Evolutionary conservation across 2,888 invertebrate genomes (phyloP).

Genomic region (Eubasilissa splendida): DNA sequence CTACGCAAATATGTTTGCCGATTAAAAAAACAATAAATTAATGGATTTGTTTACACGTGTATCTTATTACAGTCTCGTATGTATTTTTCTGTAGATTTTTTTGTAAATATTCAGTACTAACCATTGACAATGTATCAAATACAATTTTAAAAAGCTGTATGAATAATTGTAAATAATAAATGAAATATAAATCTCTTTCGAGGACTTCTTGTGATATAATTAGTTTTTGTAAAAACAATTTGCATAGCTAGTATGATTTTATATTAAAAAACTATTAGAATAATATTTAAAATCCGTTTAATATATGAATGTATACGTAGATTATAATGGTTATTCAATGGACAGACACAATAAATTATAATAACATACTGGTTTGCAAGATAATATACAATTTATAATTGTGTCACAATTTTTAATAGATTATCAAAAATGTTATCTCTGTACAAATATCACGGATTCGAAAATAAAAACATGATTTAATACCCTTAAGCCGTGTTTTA

Average conservation of each 20-base stretch:
- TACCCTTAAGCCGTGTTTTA: no score
- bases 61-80: no score
- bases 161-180: neutral
- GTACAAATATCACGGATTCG: no score
- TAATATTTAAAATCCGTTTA: neutral
- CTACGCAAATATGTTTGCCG: no score
- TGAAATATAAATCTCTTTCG: constrained; percentile 15
- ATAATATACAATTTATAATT: neutral
- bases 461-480: no score
- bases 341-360: neutral
- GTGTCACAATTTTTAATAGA: no score
- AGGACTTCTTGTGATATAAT: constrained; percentile 29
- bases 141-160: neutral
- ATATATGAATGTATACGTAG: neutral
- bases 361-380: no score
- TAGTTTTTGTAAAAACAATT: constrained; percentile 12
- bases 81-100: neutral
- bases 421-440: no score
- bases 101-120: neutral
- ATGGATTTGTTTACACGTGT: neutral
- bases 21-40: neutral
- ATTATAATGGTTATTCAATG: neutral
- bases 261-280: constrained; percentile 24
- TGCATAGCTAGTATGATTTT: constrained; percentile 20
- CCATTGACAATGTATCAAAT: neutral